These are phyloP conservation scores for Drosophila repletoides DNA, from an alignment of 1,140 invertebrate genomes.

Conservation along the genomic window DNA sequence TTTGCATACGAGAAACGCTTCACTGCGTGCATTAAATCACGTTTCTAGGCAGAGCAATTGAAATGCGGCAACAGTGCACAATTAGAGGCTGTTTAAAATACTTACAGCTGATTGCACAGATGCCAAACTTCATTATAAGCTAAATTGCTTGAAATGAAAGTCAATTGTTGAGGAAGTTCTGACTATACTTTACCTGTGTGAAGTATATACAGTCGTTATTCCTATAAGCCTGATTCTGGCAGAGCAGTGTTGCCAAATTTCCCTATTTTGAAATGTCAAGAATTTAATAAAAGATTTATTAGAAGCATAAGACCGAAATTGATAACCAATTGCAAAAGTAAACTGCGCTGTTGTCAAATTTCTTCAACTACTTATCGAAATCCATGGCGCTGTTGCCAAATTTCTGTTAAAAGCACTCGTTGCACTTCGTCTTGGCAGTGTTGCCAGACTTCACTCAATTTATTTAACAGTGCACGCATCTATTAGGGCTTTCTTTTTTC, in stretches of 20 bases:
- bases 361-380: not conserved
- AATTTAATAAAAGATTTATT: too few relatives aligned
- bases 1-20: slow-evolving; percentile 43
- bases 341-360: slow-evolving; percentile 4
- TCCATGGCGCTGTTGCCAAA: slow-evolving; percentile 2
- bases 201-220: too few relatives aligned
- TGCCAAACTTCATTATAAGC: slow-evolving; percentile 17
- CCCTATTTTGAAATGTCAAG: too few relatives aligned
- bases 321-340: not conserved
- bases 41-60: slow-evolving; percentile 4
- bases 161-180: slow-evolving; percentile 8
- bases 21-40: slow-evolving; percentile 55
- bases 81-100: slow-evolving; percentile 20
- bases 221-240: not conserved
- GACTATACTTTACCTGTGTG: too few relatives aligned
- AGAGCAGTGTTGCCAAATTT: slow-evolving; percentile 12
- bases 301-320: too few relatives aligned
- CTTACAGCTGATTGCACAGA: not conserved
- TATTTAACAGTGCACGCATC: not conserved
- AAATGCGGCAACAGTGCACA: slow-evolving; percentile 34
- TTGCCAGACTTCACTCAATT: slow-evolving; percentile 24
- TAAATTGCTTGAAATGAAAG: not conserved
- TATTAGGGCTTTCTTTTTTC: not conserved
- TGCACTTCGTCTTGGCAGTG: not conserved
- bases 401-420: not conserved